A percentile compares a stretch with the other conserved stretches of the same genome.
Evolutionary conservation across 2,113 vertebrate species (phyloP).

Genomic region (Neopipo cinnamomea): DNA sequence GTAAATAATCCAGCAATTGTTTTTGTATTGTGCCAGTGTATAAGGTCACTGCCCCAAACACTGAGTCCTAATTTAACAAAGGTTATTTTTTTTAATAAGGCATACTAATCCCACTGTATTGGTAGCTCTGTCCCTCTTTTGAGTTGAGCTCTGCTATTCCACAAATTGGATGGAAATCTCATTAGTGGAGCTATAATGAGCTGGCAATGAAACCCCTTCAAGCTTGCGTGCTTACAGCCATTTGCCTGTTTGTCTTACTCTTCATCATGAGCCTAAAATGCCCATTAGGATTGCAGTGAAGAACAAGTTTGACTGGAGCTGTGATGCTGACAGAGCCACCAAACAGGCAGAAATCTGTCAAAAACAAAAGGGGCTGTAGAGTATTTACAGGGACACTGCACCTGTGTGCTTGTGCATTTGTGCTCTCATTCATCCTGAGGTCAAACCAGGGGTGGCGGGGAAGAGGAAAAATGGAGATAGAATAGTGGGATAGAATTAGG

Average conservation of each 20-base stretch:
- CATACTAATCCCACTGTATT: conserved; percentile 55
- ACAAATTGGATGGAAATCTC: conserved; percentile 72
- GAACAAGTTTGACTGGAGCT: conserved; percentile 15
- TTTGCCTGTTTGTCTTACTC: conserved; percentile 67
- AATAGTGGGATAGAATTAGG: background rate
- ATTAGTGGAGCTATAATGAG: conserved; percentile 72
- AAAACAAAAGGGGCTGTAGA: background rate
- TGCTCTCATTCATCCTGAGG: background rate
- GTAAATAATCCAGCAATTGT: conserved; percentile 46
- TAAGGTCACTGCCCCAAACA: conserved; percentile 14
- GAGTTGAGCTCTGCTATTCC: conserved; percentile 54
- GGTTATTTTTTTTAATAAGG: conserved; percentile 55
- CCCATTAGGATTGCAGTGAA: conserved; percentile 60
- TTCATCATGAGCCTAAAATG: conserved; percentile 63
- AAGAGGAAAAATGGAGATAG: background rate
- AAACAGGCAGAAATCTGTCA: conserved; percentile 3
- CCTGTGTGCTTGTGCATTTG: background rate
- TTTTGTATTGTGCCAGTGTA: background rate
- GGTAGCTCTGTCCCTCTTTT: conserved; percentile 49
- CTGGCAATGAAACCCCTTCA: conserved; percentile 67
- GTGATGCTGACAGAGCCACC: background rate
- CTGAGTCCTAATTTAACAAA: conserved; percentile 41
- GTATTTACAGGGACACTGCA: background rate
- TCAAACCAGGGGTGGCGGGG: background rate
- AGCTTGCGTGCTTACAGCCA: conserved; percentile 48